Base-by-base conservation (phyloP, 2,797 vertebrate genomes). In the Discoglossus pictus region DNA sequence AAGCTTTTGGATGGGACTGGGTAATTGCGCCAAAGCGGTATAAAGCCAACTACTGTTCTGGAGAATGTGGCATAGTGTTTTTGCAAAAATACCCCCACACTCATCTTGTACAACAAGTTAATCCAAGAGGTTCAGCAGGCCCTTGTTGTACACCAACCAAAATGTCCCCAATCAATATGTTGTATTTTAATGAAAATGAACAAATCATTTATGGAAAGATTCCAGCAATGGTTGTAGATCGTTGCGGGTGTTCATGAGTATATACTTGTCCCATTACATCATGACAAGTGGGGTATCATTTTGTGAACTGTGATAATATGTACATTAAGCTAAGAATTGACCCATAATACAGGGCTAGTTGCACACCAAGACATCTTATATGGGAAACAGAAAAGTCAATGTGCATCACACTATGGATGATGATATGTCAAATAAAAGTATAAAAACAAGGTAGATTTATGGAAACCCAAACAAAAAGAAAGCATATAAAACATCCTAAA, bases 161-260 rank as follows among this genome's bases (percentile, higher is more conserved):
- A 90, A 97, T 99, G 95, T 98, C 97, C 12, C 93, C 97, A 73
- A 99, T 99, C 86, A 98, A 98, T 78, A 99, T 99, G 95, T 85
- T 99, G 60, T 99, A 98, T 88, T 99, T 99, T 84, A 98, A 98
- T n/a, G 87, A 84, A 81, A 92, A 96, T 67, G 93, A 97, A 86
- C 94, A 99, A 84, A 98, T 99, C 72, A 98, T 98, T 85, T 98
- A 98, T 0, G 95, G 97, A 76, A 99, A 96, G 87, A 97, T 98
- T 77, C 97, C 96, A 0, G 92, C 91, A 78, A 98, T 99, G 96
- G 97, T 98, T 73, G 97, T 98, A 84, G 97, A 99, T 78, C 94
- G 94, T 42, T 99, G 97, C 1, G 97, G 96, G 65, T 99, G 96
- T 82, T 97, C 94, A 35, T 98, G 94, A 97, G 87, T 12, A 36